Conservation (phyloP, 1,140 invertebrate species). For the Cotesia glomerata region DNA sequence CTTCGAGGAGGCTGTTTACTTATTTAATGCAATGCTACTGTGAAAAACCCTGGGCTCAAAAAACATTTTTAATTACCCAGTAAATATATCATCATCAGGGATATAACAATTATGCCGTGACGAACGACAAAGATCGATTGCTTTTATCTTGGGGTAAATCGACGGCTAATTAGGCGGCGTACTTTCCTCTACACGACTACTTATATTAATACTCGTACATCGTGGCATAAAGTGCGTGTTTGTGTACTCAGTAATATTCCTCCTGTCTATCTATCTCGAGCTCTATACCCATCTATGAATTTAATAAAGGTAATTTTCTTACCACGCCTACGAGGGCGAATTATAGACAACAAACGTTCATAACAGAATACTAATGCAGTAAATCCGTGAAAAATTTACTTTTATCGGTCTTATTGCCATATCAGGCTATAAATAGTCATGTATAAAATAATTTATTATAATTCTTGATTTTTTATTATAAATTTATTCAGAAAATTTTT, state of each 20-base stretch:
- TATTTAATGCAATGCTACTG: no score
- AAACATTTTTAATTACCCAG: no score
- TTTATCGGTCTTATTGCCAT: no score
- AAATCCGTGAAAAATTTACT: no score
- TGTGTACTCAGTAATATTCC: slow-evolving; percentile 43
- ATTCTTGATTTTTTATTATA: no score
- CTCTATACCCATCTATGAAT: slow-evolving; percentile 41
- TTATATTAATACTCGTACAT: background rate
- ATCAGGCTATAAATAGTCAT: no score
- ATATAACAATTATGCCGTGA: no score
- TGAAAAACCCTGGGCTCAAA: no score
- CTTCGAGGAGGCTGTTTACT: no score
- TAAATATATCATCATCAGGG: no score
- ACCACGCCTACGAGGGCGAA: slow-evolving; percentile 42
- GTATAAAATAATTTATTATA: no score
- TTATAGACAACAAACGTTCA: slow-evolving; percentile 21
- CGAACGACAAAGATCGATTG: slow-evolving; percentile 29
- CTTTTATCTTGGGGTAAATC: slow-evolving; percentile 14
- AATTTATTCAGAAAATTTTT: no score
- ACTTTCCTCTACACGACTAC: background rate
- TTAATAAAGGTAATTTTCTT: slow-evolving; percentile 55
- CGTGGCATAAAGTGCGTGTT: background rate
- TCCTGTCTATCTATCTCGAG: background rate
- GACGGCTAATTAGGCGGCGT: slow-evolving; percentile 27
- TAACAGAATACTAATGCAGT: background rate